Percentiles rank a stretch among this genome's conserved stretches.
phyloP scores from a whole-genome alignment of 1,140 invertebrate species.

The Acromyrmex heyeri region DNA sequence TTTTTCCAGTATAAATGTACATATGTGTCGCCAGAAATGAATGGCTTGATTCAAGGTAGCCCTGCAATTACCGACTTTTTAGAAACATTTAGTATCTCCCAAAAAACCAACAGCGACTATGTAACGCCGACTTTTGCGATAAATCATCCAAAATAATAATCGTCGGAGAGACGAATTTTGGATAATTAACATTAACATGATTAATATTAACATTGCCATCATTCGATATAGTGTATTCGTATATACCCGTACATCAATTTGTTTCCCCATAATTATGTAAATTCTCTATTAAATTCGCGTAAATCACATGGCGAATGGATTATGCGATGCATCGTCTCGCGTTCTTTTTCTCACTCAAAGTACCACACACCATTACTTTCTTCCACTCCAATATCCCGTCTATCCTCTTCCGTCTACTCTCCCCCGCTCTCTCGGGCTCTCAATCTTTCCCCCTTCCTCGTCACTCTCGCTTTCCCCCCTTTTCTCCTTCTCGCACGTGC shows the following conservation, averaged over 20 bases:
- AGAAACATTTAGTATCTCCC: neutral
- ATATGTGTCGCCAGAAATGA: neutral
- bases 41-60: neutral
- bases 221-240: neutral
- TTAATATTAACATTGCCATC: neutral
- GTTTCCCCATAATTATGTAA: neutral
- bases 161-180: no score
- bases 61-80: neutral
- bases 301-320: constrained; percentile 34
- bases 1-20: neutral
- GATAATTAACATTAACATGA: no score
- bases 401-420: constrained; percentile 52
- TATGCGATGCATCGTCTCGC: neutral
- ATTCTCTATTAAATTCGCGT: constrained; percentile 35
- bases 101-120: neutral
- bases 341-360: neutral
- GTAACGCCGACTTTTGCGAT: neutral
- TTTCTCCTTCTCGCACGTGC: constrained; percentile 48
- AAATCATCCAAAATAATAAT: neutral
- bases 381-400: constrained; percentile 49
- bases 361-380: constrained; percentile 6
- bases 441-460: constrained; percentile 49
- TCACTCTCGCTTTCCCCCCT: constrained; percentile 38
- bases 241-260: neutral
- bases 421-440: constrained; percentile 21